phyloP scores from a whole-genome alignment of 2,888 invertebrate species.

The Steromphala cineraria region DNA sequence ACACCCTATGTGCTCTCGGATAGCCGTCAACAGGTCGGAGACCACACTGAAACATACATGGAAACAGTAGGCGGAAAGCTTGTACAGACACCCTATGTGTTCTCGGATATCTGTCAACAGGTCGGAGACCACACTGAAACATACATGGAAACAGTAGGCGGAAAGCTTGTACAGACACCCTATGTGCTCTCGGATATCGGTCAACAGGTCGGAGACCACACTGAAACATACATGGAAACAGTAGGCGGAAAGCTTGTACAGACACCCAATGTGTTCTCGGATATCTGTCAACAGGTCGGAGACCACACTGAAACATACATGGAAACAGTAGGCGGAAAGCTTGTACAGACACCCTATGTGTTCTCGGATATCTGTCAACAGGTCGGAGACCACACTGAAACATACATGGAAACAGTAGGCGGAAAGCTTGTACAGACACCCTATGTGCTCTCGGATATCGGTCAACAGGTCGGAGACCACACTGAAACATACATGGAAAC shows the following conservation, averaged over 20 bases:
- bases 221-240: too few species aligned
- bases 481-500: too few species aligned
- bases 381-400: constrained; percentile 84
- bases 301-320: constrained; percentile 86
- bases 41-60: constrained; percentile 88
- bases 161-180: constrained; percentile 87
- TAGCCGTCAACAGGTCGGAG: constrained; percentile 81
- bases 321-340: too few species aligned
- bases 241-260: constrained; percentile 89
- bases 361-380: constrained; percentile 83
- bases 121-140: constrained; percentile 84
- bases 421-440: constrained; percentile 86
- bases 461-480: constrained; percentile 84
- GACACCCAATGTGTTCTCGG: constrained; percentile 83
- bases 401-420: too few species aligned
- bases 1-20: constrained; percentile 84
- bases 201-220: constrained; percentile 84
- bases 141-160: too few species aligned
- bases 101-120: constrained; percentile 83
- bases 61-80: too few species aligned
- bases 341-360: constrained; percentile 86
- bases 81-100: constrained; percentile 85
- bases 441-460: constrained; percentile 83
- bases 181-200: constrained; percentile 83
- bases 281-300: constrained; percentile 83